phyloP scores from a whole-genome alignment of 2,888 invertebrate species.

The Cryptophagus acutangulus region DNA sequence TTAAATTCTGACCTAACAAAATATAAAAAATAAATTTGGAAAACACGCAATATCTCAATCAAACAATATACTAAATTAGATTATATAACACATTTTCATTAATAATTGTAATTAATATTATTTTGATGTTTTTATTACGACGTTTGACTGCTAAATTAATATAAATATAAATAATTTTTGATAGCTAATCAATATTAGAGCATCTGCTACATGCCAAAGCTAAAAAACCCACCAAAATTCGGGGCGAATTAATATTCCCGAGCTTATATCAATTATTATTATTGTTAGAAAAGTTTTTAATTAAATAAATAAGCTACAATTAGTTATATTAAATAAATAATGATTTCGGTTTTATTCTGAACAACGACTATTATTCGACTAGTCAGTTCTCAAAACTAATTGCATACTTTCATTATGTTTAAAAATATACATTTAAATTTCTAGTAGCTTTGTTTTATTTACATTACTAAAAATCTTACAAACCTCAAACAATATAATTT shows the following conservation, averaged over 20 bases:
- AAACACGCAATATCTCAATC: no score
- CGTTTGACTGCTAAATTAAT: conserved; percentile 21
- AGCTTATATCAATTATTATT: no score
- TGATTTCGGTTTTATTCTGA: neutral
- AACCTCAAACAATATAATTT: no score
- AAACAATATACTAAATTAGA: conserved; percentile 1
- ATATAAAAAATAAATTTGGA: no score
- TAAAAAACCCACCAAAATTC: neutral
- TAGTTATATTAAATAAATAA: neutral
- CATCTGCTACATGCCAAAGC: conserved; percentile 19
- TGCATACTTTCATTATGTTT: no score
- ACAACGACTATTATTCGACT: no score
- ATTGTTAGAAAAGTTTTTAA: neutral
- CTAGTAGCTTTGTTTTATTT: no score
- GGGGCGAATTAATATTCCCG: neutral
- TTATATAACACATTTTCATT: conserved; percentile 7
- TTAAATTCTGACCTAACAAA: no score
- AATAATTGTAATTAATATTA: conserved; percentile 22
- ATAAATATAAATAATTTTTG: conserved; percentile 22
- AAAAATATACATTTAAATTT: no score
- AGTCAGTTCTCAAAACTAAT: no score
- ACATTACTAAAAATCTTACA: no score
- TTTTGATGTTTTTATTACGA: conserved; percentile 17
- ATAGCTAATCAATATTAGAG: conserved; percentile 6
- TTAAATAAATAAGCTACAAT: neutral